Conservation (phyloP, 2,888 invertebrate genomes). For the Furcula furcula region DNA sequence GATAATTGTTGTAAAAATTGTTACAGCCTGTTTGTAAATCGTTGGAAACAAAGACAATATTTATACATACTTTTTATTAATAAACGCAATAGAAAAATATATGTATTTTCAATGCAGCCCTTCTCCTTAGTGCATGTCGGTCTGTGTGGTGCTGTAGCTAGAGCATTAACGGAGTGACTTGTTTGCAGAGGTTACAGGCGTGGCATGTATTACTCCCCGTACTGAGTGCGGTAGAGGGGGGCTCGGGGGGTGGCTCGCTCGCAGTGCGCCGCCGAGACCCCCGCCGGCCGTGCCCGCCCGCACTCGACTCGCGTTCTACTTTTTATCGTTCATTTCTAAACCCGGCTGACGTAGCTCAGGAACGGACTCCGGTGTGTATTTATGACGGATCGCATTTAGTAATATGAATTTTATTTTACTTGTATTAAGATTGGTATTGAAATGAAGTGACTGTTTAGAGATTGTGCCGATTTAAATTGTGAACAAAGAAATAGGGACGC, state of each 20-base stretch:
- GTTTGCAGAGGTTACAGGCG: slow-evolving; percentile 86
- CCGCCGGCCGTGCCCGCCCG: slow-evolving; percentile 19
- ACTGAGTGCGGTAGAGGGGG: slow-evolving; percentile 80
- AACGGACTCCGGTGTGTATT: slow-evolving; percentile 22
- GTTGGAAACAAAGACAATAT: slow-evolving; percentile 48
- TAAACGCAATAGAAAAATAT: slow-evolving; percentile 61
- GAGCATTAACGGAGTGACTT: slow-evolving; percentile 58
- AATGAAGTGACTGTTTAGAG: slow-evolving; percentile 27
- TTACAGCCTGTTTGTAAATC: slow-evolving; percentile 36
- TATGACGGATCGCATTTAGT: slow-evolving; percentile 21
- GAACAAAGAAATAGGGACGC: slow-evolving; percentile 24
- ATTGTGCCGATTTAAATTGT: slow-evolving; percentile 33
- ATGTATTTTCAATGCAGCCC: slow-evolving; percentile 68
- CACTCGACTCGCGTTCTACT: slow-evolving; percentile 28
- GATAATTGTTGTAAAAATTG: slow-evolving; percentile 32
- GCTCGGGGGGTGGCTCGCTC: slow-evolving; percentile 28
- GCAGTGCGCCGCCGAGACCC: slow-evolving; percentile 22
- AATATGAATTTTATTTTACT: slow-evolving; percentile 28
- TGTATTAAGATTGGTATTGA: slow-evolving; percentile 26
- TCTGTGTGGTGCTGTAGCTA: slow-evolving; percentile 21
- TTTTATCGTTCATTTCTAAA: slow-evolving; percentile 20
- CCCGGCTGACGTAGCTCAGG: slow-evolving; percentile 20
- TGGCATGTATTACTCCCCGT: slow-evolving; percentile 86
- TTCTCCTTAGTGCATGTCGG: slow-evolving; percentile 31
- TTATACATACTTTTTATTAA: slow-evolving; percentile 65